Evolutionary conservation across 2,888 invertebrate genomes (phyloP).

Genomic region (Leptarthrus brevirostris): DNA sequence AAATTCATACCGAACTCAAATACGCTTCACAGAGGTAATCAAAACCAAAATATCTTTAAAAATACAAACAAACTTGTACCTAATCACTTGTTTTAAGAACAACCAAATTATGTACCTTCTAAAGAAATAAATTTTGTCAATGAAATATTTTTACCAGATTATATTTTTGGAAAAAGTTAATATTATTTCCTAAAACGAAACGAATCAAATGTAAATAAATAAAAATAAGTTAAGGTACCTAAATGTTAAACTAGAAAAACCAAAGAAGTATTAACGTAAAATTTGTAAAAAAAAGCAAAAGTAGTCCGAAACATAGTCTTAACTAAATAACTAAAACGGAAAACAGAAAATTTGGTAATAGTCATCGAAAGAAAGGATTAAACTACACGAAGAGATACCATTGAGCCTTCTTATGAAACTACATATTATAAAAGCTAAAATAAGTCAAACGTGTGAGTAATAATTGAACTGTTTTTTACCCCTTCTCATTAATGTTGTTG

Average conservation of each 20-base stretch:
- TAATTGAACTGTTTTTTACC: conserved; percentile 45
- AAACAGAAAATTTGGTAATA: not conserved
- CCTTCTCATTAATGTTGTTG: conserved; percentile 39
- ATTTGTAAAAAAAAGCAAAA: conserved; percentile 4
- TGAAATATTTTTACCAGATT: conserved; percentile 28
- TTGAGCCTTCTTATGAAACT: conserved; percentile 47
- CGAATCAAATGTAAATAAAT: conserved; percentile 3
- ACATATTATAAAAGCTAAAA: conserved; percentile 37
- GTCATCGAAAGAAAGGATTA: not conserved
- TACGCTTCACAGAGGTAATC: not conserved
- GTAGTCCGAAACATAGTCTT: conserved; percentile 10
- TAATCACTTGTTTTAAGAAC: conserved; percentile 23
- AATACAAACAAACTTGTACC: conserved; percentile 27
- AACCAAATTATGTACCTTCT: conserved; percentile 35
- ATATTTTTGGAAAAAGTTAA: conserved; percentile 24
- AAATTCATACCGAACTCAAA: not conserved
- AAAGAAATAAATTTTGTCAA: conserved; percentile 24
- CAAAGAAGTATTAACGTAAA: conserved; percentile 18
- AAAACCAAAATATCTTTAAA: not conserved
- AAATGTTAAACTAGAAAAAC: conserved; percentile 23
- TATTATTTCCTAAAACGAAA: conserved; percentile 13
- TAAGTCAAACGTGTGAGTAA: conserved; percentile 9
- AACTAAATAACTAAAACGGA: conserved; percentile 2
- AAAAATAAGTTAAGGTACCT: not conserved
- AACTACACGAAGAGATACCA: conserved; percentile 22